These are phyloP conservation scores for Mormyrops boulengeri DNA, from an alignment of 2,797 vertebrate species.

Conservation along the genomic window DNA sequence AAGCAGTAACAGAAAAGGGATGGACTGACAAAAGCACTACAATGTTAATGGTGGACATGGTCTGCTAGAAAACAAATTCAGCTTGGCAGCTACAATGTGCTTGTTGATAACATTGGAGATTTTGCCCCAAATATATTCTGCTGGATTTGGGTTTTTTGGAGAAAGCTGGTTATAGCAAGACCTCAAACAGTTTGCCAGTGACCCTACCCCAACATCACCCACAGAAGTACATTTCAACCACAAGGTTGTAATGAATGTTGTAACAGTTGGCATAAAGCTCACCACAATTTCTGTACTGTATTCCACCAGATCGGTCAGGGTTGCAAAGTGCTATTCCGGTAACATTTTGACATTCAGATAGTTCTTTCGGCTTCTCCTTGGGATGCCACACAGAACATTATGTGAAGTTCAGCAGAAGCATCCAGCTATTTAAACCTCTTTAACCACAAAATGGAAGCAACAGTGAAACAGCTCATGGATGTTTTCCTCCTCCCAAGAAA, in stretches of 20 bases:
- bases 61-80: not conserved
- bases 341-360: not conserved
- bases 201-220: not conserved
- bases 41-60: not conserved
- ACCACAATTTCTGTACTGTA: not conserved
- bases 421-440: not conserved
- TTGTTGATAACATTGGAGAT: not conserved
- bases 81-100: not conserved
- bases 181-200: not conserved
- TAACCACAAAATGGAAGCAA: not conserved
- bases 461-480: not conserved
- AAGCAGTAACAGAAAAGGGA: not conserved
- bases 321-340: not conserved
- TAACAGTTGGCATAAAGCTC: not conserved
- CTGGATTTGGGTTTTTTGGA: not conserved
- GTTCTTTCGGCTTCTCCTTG: not conserved
- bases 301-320: not conserved
- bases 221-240: not conserved
- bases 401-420: not conserved
- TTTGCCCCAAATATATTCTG: not conserved
- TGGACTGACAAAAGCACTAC: not conserved
- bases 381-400: not conserved
- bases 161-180: not conserved
- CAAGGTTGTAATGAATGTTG: not conserved
- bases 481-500: not conserved